Conservation (phyloP, 2,888 invertebrate genomes). For the Caenorhabditis sp. region DNA sequence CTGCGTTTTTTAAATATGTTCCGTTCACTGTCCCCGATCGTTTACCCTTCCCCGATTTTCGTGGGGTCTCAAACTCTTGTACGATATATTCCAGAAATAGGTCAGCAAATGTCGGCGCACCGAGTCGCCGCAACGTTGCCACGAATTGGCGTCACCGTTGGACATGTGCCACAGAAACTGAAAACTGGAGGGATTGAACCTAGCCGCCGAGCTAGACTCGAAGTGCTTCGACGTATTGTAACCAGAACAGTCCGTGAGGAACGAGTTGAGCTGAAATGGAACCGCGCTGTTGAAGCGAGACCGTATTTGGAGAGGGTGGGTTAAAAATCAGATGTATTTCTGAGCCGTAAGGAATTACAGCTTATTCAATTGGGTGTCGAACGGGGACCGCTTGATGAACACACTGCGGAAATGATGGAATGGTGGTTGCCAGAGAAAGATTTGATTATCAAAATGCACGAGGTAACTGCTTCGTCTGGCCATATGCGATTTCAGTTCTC, state of each 20-base stretch:
- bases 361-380: slow-evolving; percentile 81
- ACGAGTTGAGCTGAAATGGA: slow-evolving; percentile 80
- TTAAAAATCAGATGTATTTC: too few species aligned
- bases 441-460: slow-evolving; percentile 73
- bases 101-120: slow-evolving; percentile 25
- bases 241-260: slow-evolving; percentile 81
- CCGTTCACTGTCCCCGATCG: too few species aligned
- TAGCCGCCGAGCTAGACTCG: slow-evolving; percentile 70
- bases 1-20: too few species aligned
- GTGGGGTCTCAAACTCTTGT: too few species aligned
- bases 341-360: slow-evolving; percentile 64
- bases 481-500: too few species aligned
- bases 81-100: background rate
- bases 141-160: slow-evolving; percentile 77
- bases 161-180: slow-evolving; percentile 81
- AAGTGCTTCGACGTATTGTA: slow-evolving; percentile 78
- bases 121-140: slow-evolving; percentile 76
- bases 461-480: too few species aligned
- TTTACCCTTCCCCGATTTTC: too few species aligned
- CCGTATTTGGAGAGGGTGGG: slow-evolving; percentile 81
- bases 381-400: slow-evolving; percentile 78
- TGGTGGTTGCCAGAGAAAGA: slow-evolving; percentile 82
- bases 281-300: slow-evolving; percentile 81
- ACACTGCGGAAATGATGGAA: slow-evolving; percentile 81
- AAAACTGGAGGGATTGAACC: slow-evolving; percentile 76